Conservation (phyloP, 1,140 invertebrate species). For the Chlorops oryzae region DNA sequence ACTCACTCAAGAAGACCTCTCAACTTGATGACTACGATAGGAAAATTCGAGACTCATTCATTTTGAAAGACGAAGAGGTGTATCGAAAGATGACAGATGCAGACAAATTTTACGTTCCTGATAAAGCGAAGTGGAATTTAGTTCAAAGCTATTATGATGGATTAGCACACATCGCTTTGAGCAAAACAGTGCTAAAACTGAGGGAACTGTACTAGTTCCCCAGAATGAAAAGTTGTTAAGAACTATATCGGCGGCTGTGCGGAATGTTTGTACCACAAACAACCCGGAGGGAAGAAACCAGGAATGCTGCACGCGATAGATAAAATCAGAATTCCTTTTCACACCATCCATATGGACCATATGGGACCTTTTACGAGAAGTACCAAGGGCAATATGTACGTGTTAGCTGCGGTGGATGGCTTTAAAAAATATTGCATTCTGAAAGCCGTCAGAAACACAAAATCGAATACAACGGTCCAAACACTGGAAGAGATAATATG, state of each 20-base stretch:
- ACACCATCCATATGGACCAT: too few relatives aligned
- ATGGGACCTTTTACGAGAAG: conserved; percentile 11
- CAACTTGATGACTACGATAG: neutral
- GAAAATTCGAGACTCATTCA: neutral
- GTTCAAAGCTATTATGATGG: neutral
- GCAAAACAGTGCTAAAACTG: conserved; percentile 4
- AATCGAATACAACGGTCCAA: conserved; percentile 9
- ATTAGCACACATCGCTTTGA: neutral
- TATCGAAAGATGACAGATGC: neutral
- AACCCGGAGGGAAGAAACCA: too few relatives aligned
- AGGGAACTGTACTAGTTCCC: conserved; percentile 21
- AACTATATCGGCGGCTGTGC: neutral
- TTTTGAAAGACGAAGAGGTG: neutral
- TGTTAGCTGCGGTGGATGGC: neutral
- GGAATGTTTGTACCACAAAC: conserved; percentile 1
- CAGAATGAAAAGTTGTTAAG: too few relatives aligned
- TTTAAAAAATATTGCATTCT: conserved; percentile 21
- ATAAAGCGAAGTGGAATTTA: neutral
- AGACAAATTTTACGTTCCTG: neutral
- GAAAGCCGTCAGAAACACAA: conserved; percentile 21
- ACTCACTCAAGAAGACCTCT: neutral
- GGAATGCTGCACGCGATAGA: too few relatives aligned
- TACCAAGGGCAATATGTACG: conserved; percentile 7
- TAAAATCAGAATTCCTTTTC: too few relatives aligned
- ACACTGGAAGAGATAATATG: conserved; percentile 19